A percentile compares a stretch with the other conserved stretches of the same genome.
Evolutionary conservation across 2,888 invertebrate genomes (phyloP).

Genomic region (Abrostola tripartita): DNA sequence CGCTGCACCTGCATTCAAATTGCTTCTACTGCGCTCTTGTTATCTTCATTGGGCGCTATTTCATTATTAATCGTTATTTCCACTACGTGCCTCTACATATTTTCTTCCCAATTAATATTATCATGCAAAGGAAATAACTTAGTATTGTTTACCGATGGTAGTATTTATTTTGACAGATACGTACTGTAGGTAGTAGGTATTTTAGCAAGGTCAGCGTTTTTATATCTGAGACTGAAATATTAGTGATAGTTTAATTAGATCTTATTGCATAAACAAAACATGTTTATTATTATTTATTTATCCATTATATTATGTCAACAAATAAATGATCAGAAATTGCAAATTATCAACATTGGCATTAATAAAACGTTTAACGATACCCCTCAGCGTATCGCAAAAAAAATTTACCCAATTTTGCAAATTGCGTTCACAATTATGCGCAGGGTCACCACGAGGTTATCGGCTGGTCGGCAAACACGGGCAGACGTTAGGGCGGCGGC

Average conservation of each 20-base stretch:
- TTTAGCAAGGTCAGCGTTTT: no score
- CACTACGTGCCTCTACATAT: conserved; percentile 27
- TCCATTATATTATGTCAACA: no score
- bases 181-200: no score
- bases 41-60: conserved; percentile 45
- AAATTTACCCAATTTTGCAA: conserved; percentile 28
- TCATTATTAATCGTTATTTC: conserved; percentile 39
- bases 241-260: no score
- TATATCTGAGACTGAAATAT: no score
- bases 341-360: no score
- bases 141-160: not conserved
- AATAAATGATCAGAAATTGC: no score
- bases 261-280: no score
- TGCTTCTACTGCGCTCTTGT: conserved; percentile 8
- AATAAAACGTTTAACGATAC: conserved; percentile 1
- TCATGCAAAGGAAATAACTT: conserved; percentile 20
- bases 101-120: conserved; percentile 31
- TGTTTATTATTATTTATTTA: no score
- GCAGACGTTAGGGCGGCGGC: conserved; percentile 53
- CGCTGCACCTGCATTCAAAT: conserved; percentile 45
- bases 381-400: conserved; percentile 13
- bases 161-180: no score
- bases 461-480: conserved; percentile 51
- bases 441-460: conserved; percentile 50
- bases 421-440: conserved; percentile 48